Evolutionary conservation across 1,140 invertebrate species (phyloP).

Genomic region (Planococcus citri): DNA sequence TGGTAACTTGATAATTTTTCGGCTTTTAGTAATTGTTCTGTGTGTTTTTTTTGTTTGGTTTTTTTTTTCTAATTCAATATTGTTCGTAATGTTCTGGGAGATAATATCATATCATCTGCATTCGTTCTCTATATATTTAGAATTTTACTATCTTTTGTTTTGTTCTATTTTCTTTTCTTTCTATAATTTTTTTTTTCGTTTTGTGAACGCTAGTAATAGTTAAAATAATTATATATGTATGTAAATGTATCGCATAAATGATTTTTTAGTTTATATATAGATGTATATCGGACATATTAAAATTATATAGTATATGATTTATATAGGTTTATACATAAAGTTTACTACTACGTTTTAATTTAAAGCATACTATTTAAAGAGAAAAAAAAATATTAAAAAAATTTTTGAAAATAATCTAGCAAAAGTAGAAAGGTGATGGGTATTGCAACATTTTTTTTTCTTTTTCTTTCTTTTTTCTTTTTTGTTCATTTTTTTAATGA

Average conservation of each 20-base stretch:
- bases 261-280: constrained; percentile 4
- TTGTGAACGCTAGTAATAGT: too few relatives aligned
- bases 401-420: constrained; percentile 4
- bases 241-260: constrained; percentile 7
- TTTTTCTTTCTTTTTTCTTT: not conserved
- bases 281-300: constrained; percentile 15
- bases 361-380: not conserved
- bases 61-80: not conserved
- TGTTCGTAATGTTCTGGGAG: not conserved
- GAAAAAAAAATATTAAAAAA: constrained; percentile 8
- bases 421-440: constrained; percentile 20
- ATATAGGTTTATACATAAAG: constrained; percentile 3
- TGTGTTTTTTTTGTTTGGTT: not conserved
- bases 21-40: not conserved
- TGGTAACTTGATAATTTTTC: not conserved
- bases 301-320: constrained; percentile 14
- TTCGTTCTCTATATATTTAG: not conserved
- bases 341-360: not conserved
- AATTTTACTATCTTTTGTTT: too few relatives aligned
- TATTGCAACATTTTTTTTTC: constrained; percentile 1
- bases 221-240: constrained; percentile 1
- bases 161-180: too few relatives aligned
- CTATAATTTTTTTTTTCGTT: too few relatives aligned
- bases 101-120: constrained; percentile 7
- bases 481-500: not conserved